Evolutionary conservation across 2,797 vertebrate species (phyloP), one percentile per base, ranked within the genome.

Genomic region (Melanotaenia maccullochi): DNA sequence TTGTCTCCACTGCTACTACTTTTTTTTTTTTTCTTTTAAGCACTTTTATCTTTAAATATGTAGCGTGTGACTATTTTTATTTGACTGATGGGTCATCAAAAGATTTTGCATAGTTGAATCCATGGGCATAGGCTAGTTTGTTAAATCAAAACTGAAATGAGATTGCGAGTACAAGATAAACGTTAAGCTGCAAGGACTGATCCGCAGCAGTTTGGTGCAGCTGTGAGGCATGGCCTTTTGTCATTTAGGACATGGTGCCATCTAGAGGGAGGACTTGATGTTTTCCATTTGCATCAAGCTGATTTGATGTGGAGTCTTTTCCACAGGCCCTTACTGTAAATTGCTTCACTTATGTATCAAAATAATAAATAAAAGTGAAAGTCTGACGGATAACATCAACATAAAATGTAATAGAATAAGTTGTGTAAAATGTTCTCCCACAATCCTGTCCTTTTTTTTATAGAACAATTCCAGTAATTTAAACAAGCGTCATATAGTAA

Each of bases 241-340:
- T 90, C 79, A 85, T 75, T 91, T 52, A 90, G 90, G 85, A 88
- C 85, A 85, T 88, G 76, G 88, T 89, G 91, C 92, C 91, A 92
- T 81, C 92, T 93, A 93, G 91, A 90, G 92, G 92, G 69, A 65
- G 73, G 75, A 85, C 59, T 28, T 9, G 42, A 70, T 49, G 65
- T 30, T 84, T 71, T 18, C 24, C 42, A 32, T 63, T 64, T 35
- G 32, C 44, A 16, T 64, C 30, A 58, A n/a, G 35, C 56, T 59
- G 60, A 58, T 30, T 12, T 16, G 7, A 38, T 33, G 54, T 42
- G 0, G 40, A 75, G 12, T 57, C 47, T 62, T 49, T 59, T 42
- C 25, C 44, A 2, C 28, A 72, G 8, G 13, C 5, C 12, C 38
- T 30, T 30, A 16, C 18, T 22, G 11, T 36, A 4, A 16, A 57